Conservation (phyloP, 2,797 vertebrate species). For the Pipistrellus pygmaeus region DNA sequence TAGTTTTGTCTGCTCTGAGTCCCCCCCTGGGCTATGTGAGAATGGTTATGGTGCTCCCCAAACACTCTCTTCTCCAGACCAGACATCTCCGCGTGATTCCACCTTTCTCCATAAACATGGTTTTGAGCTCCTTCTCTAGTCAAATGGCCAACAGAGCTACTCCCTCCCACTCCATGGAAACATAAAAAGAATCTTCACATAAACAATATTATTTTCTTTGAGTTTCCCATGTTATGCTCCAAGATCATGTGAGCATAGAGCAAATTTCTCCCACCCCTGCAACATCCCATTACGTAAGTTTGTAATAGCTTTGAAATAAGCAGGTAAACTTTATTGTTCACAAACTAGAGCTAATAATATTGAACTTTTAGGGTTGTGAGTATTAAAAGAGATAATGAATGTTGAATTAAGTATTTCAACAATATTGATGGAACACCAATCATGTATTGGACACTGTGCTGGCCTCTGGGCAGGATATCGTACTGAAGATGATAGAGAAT, state of each 20-base stretch:
- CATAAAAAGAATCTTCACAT: slow-evolving; percentile 7
- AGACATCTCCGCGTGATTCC: not conserved
- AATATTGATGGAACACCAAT: not conserved
- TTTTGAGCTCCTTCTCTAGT: slow-evolving; percentile 26
- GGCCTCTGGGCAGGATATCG: not conserved
- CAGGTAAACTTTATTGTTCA: not conserved
- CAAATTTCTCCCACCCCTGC: not conserved
- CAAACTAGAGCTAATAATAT: not conserved
- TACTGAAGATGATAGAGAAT: slow-evolving; percentile 26
- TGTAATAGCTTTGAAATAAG: slow-evolving; percentile 45
- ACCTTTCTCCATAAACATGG: not conserved
- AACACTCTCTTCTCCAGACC: not conserved
- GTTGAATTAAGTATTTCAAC: slow-evolving; percentile 38
- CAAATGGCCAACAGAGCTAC: not conserved
- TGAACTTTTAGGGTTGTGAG: not conserved
- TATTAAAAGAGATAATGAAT: slow-evolving; percentile 42
- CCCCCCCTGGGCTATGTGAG: not conserved
- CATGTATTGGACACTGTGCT: not conserved
- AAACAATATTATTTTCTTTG: slow-evolving; percentile 12
- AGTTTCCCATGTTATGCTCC: not conserved
- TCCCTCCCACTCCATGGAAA: not conserved
- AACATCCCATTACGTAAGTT: not conserved
- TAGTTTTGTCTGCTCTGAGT: not conserved
- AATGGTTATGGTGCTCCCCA: not conserved
- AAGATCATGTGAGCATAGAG: not conserved